These are phyloP conservation scores for Falco novaeseelandiae DNA, from an alignment of 2,797 vertebrate species.

Conservation along the genomic window DNA sequence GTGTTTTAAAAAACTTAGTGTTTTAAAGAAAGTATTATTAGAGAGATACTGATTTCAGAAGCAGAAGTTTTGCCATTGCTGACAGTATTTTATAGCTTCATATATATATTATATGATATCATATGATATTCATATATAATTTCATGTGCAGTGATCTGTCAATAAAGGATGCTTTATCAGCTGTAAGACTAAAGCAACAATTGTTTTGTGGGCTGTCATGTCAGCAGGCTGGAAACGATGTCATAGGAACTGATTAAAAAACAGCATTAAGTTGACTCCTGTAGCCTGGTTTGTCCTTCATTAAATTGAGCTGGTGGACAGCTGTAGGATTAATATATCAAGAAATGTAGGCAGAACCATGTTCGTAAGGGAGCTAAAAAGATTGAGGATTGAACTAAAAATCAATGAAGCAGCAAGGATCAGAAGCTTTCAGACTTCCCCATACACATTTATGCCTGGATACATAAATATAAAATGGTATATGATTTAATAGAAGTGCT, in stretches of 20 bases:
- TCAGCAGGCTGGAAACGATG: not conserved
- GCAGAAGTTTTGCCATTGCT: not conserved
- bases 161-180: not conserved
- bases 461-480: not conserved
- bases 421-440: slow-evolving; percentile 1
- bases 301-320: slow-evolving; percentile 30
- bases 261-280: not conserved
- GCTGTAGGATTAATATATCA: slow-evolving; percentile 4
- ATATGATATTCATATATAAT: no score
- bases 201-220: slow-evolving; percentile 31
- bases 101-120: no score
- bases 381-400: slow-evolving; percentile 9
- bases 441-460: not conserved
- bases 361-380: not conserved
- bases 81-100: not conserved
- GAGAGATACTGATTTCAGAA: not conserved
- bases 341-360: not conserved
- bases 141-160: not conserved
- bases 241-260: slow-evolving; percentile 25
- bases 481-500: not conserved
- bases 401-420: not conserved
- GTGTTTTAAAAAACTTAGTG: not conserved
- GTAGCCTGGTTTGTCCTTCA: slow-evolving; percentile 16
- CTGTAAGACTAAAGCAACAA: slow-evolving; percentile 16
- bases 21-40: not conserved